These are phyloP conservation scores for Euborellia annulipes DNA, from an alignment of 1,140 invertebrate species.

Conservation along the genomic window DNA sequence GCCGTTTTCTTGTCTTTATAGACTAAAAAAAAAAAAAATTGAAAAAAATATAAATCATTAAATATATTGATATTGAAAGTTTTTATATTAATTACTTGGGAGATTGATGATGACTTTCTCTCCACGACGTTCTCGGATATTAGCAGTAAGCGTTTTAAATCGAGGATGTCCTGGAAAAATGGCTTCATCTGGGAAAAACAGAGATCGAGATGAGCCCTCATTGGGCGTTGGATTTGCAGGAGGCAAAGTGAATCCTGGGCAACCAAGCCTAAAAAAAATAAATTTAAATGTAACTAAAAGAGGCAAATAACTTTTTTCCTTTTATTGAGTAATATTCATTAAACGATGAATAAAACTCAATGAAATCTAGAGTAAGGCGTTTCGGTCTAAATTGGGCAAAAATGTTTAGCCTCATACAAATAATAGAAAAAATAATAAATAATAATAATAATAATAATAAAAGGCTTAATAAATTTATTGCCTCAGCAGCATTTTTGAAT, in stretches of 20 bases:
- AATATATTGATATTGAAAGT: too few species aligned
- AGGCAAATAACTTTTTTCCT: too few species aligned
- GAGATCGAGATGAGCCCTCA: slow-evolving; percentile 59
- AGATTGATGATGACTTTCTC: slow-evolving; percentile 95
- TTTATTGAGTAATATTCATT: too few species aligned
- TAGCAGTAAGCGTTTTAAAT: slow-evolving; percentile 86
- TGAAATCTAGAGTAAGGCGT: too few species aligned
- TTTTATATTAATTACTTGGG: slow-evolving; percentile 74
- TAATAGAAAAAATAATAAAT: too few species aligned
- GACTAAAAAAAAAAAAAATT: slow-evolving; percentile 40
- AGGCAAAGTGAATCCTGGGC: slow-evolving; percentile 78
- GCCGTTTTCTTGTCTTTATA: slow-evolving; percentile 74
- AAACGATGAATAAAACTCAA: too few species aligned
- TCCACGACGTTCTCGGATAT: slow-evolving; percentile 78
- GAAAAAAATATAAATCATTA: neutral
- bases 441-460: too few species aligned
- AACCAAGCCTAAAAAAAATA: slow-evolving; percentile 55
- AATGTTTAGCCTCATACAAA: too few species aligned
- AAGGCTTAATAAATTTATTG: too few species aligned
- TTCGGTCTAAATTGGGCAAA: too few species aligned
- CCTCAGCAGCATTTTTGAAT: too few species aligned
- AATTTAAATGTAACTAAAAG: slow-evolving; percentile 7
- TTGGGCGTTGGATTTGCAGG: slow-evolving; percentile 47
- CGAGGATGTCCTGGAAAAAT: slow-evolving; percentile 89
- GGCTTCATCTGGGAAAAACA: slow-evolving; percentile 91